These are phyloP conservation scores for Drosophila incognita DNA, from an alignment of 2,888 invertebrate species.

Conservation along the genomic window DNA sequence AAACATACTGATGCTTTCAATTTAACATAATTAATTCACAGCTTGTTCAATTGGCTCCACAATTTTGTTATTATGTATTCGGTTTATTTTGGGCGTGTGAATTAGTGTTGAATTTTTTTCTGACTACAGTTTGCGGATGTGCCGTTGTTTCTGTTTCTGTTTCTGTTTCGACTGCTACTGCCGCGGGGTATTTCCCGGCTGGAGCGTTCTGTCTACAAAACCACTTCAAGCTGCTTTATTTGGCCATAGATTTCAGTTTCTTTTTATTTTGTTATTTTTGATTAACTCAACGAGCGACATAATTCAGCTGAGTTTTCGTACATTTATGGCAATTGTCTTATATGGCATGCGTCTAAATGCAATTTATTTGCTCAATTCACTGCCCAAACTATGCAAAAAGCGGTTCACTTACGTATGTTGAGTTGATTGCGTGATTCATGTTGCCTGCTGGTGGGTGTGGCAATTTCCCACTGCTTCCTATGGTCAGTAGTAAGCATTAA, in stretches of 20 bases:
- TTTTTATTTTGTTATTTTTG: conserved; percentile 35
- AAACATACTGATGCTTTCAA: conserved; percentile 35
- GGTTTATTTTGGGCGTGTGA: conserved; percentile 73
- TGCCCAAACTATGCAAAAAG: conserved; percentile 36
- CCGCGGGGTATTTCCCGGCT: conserved; percentile 71
- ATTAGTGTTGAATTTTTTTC: conserved; percentile 60
- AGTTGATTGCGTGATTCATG: conserved; percentile 53
- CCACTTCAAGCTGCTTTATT: conserved; percentile 69
- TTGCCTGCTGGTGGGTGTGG: conserved; percentile 41
- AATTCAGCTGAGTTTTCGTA: conserved; percentile 59
- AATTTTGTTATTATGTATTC: conserved; percentile 38
- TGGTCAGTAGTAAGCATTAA: not conserved
- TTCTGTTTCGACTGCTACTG: conserved; percentile 21
- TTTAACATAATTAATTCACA: conserved; percentile 65
- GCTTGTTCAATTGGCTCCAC: conserved; percentile 61
- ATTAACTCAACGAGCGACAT: conserved; percentile 75
- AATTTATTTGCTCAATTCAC: conserved; percentile 61
- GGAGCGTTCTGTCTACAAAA: conserved; percentile 37
- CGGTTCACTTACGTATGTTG: conserved; percentile 21
- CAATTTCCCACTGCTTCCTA: conserved; percentile 29
- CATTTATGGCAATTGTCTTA: conserved; percentile 69
- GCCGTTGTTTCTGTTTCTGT: conserved; percentile 29
- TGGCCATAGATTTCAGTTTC: conserved; percentile 53
- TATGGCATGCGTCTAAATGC: conserved; percentile 57
- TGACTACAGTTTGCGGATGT: conserved; percentile 66